Evolutionary conservation across 2,797 vertebrate genomes (phyloP), one percentile per base, ranked within the genome.

Genomic region (Petrocephalus sullivani): DNA sequence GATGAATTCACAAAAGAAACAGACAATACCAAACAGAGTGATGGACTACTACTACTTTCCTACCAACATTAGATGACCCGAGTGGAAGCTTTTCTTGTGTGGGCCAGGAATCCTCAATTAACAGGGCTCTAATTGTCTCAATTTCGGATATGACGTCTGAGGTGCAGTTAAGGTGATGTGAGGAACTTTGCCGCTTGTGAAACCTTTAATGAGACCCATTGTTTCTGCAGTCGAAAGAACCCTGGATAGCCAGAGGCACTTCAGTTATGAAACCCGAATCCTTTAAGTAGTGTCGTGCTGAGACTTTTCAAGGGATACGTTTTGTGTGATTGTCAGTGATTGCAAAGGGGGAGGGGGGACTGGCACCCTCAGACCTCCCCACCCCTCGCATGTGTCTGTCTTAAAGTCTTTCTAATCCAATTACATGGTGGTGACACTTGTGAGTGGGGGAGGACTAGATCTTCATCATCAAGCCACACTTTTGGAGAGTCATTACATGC

Each of bases 401-500:
- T 89, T 60, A 81, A 37, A 6, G 56, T 67, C 81, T 89, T 5
- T 86, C 9, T 94, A 95, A 95, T 95, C 93, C 71, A 67, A 92
- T 94, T 94, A 93, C 71, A 89, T 87, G 90, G 86, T 89, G 89
- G 88, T 88, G 88, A 83, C 53, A 67, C 41, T 37, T 3, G 54
- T 28, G 56, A 49, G 46, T 83, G 87, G 78, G n/a, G 14, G 56
- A 53, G 90, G 90, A 86, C 41, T 46, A 46, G 41, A 4, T 46
- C 41, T 46, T 46, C 41, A 46, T 46, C 41, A 46, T 91, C 90
- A 90, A 87, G 93, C 91, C 89, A 2, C 1, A 87, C 53, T 53
- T 33, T 37, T 49, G 8, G 51, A 28, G 56, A 90, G 83, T 57
- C 60, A 85, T 23, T 57, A 7, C 28, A 33, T 85, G 23, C 51